phyloP scores from a whole-genome alignment of 37 sponge, comb jelly and placozoan genomes.

The Chondrosia reniformis region DNA sequence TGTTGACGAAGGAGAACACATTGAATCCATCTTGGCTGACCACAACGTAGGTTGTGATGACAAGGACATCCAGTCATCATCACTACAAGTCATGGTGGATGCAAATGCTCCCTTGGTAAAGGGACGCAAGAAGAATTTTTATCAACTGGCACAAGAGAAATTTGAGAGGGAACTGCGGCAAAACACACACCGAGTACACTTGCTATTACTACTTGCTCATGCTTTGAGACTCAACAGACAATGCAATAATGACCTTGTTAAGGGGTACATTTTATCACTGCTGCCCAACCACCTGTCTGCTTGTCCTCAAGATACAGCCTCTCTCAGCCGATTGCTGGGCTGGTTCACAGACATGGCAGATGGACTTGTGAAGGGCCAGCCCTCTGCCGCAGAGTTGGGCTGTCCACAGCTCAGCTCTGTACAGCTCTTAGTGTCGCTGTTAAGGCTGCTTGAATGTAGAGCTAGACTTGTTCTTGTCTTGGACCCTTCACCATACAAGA shows the following conservation, averaged over 20 bases:
- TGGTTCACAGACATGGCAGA: constrained; percentile 21
- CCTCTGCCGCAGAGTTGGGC: too few relatives aligned
- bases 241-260: constrained; percentile 26
- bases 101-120: constrained; percentile 4
- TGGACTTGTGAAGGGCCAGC: background rate
- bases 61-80: background rate
- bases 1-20: background rate
- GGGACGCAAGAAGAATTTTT: background rate
- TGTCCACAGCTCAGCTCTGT: background rate
- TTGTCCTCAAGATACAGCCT: background rate
- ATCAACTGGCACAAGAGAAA: background rate
- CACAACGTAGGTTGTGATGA: background rate
- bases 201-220: constrained; percentile 44
- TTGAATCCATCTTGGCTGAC: background rate
- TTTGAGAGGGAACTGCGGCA: constrained; percentile 13
- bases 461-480: constrained; percentile 41
- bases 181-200: constrained; percentile 45
- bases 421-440: constrained; percentile 34
- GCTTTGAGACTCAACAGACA: constrained; percentile 31
- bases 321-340: constrained; percentile 3
- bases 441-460: constrained; percentile 24
- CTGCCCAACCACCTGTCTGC: constrained; percentile 3
- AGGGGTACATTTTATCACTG: constrained; percentile 31
- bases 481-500: constrained; percentile 38
- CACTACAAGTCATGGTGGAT: constrained; percentile 3